Conservation (phyloP, 2,888 invertebrate genomes). For the Leptopilina syphax region DNA sequence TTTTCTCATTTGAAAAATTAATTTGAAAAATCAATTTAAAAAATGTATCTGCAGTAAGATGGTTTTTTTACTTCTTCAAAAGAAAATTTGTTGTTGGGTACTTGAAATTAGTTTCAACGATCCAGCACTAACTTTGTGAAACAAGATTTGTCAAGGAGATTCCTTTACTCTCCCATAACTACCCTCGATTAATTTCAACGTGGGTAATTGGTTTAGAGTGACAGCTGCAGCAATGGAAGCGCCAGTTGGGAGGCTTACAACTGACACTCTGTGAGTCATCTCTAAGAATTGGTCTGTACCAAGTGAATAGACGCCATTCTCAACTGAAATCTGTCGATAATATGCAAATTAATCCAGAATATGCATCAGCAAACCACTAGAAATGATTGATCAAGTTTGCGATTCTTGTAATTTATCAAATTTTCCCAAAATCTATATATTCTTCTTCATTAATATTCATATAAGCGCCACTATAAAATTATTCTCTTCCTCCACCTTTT, state of each 20-base stretch:
- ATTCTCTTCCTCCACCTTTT: not conserved
- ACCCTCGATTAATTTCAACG: not conserved
- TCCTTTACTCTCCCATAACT: constrained; percentile 4
- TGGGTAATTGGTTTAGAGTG: constrained; percentile 15
- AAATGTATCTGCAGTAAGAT: not conserved
- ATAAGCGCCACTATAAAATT: too few relatives aligned
- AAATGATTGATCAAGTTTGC: constrained; percentile 29
- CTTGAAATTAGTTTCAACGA: not conserved
- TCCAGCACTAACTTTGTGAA: not conserved
- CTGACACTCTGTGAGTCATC: not conserved
- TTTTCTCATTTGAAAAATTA: not conserved
- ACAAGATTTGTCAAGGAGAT: constrained; percentile 21
- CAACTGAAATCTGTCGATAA: constrained; percentile 13
- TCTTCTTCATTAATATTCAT: constrained; percentile 10
- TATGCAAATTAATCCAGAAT: constrained; percentile 14
- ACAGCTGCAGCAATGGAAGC: not conserved
- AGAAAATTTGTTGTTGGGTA: not conserved
- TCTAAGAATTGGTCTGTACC: not conserved
- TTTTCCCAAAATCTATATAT: constrained; percentile 3
- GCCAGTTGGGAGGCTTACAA: constrained; percentile 8
- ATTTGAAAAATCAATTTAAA: not conserved
- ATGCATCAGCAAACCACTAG: constrained; percentile 1
- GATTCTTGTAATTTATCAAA: constrained; percentile 10
- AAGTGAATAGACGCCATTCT: constrained; percentile 16
- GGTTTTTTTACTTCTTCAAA: not conserved